These are phyloP conservation scores for Semotilus atromaculatus DNA, from an alignment of 2,797 vertebrate genomes.

Conservation along the genomic window DNA sequence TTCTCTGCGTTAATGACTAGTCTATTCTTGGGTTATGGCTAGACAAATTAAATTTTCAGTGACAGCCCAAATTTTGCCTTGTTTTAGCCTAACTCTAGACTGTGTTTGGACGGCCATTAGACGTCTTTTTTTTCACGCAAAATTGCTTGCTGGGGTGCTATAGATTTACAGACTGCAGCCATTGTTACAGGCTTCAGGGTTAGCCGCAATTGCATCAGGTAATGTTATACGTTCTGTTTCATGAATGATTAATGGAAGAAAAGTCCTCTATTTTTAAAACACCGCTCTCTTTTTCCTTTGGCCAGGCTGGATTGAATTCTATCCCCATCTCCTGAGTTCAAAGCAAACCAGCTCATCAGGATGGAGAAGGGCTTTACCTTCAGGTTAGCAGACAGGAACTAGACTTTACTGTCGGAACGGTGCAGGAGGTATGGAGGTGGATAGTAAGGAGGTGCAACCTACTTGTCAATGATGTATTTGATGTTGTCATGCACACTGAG, in stretches of 20 bases:
- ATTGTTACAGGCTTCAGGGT: not conserved
- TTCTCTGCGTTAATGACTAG: too few species aligned
- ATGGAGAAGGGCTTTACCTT: conserved; percentile 32
- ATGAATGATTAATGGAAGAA: conserved; percentile 46
- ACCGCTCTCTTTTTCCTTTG: conserved; percentile 45
- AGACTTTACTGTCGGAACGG: not conserved
- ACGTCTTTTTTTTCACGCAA: too few species aligned
- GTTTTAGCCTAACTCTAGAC: too few species aligned
- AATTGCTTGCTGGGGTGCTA: not conserved
- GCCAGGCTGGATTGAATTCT: conserved; percentile 48
- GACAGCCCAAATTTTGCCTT: too few species aligned
- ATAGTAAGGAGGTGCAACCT: conserved; percentile 60
- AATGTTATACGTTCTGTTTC: conserved; percentile 45
- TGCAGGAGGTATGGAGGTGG: not conserved
- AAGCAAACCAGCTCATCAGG: conserved; percentile 35
- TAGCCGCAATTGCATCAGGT: not conserved
- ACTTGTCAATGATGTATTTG: conserved; percentile 91
- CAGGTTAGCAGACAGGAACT: conserved; percentile 15
- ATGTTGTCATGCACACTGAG: conserved; percentile 85
- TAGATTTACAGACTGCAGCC: not conserved
- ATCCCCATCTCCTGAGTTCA: conserved; percentile 29
- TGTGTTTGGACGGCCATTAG: too few species aligned
- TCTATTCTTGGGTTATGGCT: too few species aligned
- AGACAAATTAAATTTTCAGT: too few species aligned
- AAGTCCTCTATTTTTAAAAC: conserved; percentile 65